Conservation (phyloP, 1,140 invertebrate species). For the Tetraneura akinire region DNA sequence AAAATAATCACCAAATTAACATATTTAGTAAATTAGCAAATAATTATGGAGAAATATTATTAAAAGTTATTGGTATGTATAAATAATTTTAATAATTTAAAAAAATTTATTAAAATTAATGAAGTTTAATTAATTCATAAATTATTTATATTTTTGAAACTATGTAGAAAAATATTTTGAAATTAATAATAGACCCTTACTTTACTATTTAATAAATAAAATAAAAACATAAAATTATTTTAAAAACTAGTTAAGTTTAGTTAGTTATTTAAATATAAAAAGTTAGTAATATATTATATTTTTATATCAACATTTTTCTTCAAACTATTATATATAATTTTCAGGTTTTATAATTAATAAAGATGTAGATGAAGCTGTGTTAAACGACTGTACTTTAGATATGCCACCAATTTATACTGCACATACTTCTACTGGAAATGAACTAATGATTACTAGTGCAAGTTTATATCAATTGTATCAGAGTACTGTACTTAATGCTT, state of each 20-base stretch:
- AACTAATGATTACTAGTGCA: slow-evolving; percentile 2
- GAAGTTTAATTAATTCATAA: no score
- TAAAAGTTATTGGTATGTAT: slow-evolving; percentile 39
- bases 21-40: not conserved
- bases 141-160: no score
- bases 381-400: slow-evolving; percentile 22
- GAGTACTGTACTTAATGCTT: slow-evolving; percentile 10
- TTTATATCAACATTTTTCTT: not conserved
- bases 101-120: no score
- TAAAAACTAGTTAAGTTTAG: no score
- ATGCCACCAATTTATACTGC: slow-evolving; percentile 38
- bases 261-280: no score
- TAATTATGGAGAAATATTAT: slow-evolving; percentile 14
- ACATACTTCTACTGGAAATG: slow-evolving; percentile 10
- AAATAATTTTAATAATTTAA: no score
- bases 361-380: slow-evolving; percentile 9
- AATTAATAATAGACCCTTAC: no score
- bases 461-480: slow-evolving; percentile 5
- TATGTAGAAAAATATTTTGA: no score
- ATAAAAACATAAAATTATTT: no score
- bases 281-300: no score
- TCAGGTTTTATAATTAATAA: slow-evolving; percentile 32
- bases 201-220: no score
- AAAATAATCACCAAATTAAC: slow-evolving; percentile 7
- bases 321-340: not conserved